Evolutionary conservation across 2,888 invertebrate species (phyloP).

Genomic region (Poecilobothrus nobilitatus): DNA sequence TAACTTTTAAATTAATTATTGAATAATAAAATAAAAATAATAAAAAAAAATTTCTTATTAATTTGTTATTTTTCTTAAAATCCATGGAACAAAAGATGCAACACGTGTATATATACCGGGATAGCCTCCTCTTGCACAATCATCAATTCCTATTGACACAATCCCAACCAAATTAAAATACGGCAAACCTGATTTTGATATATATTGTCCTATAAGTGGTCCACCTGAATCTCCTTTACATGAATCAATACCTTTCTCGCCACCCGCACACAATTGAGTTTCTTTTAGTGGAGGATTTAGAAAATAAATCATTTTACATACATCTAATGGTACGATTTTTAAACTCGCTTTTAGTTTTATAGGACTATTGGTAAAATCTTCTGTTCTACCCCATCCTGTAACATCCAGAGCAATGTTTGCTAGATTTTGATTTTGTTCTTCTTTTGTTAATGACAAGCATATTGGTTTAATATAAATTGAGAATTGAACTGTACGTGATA

Average conservation of each 20-base stretch:
- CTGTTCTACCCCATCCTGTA: slow-evolving; percentile 59
- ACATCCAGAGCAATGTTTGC: slow-evolving; percentile 44
- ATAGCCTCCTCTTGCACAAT: slow-evolving; percentile 51
- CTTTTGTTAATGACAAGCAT: slow-evolving; percentile 47
- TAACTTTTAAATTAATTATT: too few relatives aligned
- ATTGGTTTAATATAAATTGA: slow-evolving; percentile 51
- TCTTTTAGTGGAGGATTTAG: slow-evolving; percentile 40
- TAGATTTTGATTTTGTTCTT: slow-evolving; percentile 34
- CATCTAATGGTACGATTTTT: slow-evolving; percentile 41
- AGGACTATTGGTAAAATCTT: slow-evolving; percentile 45
- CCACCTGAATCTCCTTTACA: slow-evolving; percentile 58
- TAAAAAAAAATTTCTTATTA: too few relatives aligned
- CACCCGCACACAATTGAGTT: slow-evolving; percentile 55
- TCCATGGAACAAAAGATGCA: slow-evolving; percentile 53
- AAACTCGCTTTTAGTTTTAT: slow-evolving; percentile 49
- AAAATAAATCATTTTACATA: slow-evolving; percentile 49
- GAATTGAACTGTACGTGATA: slow-evolving; percentile 47
- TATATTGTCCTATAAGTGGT: slow-evolving; percentile 47
- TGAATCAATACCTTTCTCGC: slow-evolving; percentile 45
- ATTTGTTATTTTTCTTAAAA: slow-evolving; percentile 33
- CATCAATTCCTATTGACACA: slow-evolving; percentile 56
- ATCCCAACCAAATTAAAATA: slow-evolving; percentile 49
- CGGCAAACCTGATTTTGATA: slow-evolving; percentile 27
- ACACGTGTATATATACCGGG: slow-evolving; percentile 58
- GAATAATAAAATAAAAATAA: too few relatives aligned